Evolutionary conservation across 2,113 vertebrate genomes (phyloP), one percentile per base, ranked within the genome.

Genomic region (Gracilinanus agilis): DNA sequence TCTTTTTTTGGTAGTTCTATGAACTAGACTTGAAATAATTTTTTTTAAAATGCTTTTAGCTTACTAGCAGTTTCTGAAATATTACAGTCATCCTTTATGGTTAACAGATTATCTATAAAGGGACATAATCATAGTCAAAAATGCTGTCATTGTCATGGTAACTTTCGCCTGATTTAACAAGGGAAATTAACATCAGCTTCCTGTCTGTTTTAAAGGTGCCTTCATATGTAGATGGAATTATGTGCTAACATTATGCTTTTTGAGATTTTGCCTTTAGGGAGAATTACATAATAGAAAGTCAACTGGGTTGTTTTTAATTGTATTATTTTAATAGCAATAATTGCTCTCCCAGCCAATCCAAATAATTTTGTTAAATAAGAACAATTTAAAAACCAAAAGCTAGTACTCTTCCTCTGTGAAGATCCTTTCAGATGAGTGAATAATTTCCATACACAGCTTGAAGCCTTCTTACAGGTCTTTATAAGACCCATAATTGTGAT

Each of bases 11-110:
- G 89, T 27, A 55, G 90, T 94, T 95, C 49, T 93, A 54, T 90
- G 34, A 75, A 83, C 7, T 88, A 2, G 7, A 40, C 89, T 92
- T 93, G 24, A 88, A 83, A 25, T 53, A 90, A 4, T 89, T 9
- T 89, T 93, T 0, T 90, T 23, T 56, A 88, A 16, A 91, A 4
- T 34, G 67, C 44, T 92, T 89, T 23, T n/a, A 83, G 8, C 27
- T 53, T 90, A 89, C 11, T 94, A 44, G 53, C 56, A 90, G 61
- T 90, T 93, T 96, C 91, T 34, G 9, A 92, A 88, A 89, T 93
- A 6, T 90, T 96, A 88, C 2, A 90, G 54, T 83, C 95, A 44
- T 54, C 27, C 89, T 93, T 94, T 29, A 11, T 89, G 10, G 1
- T 93, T 83, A 40, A 83, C n/a, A 40, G 67, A 40, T 83, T 40